Base-by-base conservation (phyloP, 2,888 invertebrate genomes). In the Neoascia interrupta region DNA sequence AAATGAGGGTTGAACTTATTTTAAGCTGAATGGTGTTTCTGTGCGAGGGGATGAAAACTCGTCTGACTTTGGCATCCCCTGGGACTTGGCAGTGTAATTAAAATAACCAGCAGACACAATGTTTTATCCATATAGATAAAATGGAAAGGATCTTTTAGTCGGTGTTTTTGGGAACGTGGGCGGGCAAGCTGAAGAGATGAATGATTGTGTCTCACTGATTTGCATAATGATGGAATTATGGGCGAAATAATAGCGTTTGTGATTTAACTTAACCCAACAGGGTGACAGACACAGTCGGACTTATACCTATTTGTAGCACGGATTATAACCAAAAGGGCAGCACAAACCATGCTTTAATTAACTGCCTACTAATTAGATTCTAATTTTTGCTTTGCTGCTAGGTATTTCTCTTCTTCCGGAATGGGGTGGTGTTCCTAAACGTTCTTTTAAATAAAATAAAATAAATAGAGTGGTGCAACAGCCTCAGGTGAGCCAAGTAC, bases 151-250 rank as follows among this genome's bases (percentile, higher is more conserved):
- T 45, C 5, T 66, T 66, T n/a, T 54, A 49, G 34, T 18, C 31
- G n/a, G n/a, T n/a, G 49, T 54, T 61, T 70, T 54, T 31, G 51
- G 45, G 26, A 68, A 31, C n/a, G 21, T 39, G 18, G 11, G n/a
- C 26, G 36, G 43, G 0, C 19, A 23, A 23, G 43, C 43, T 36
- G 26, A 2, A 37, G 60, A 39, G 58, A 73, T 73, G 45, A 31
- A 53, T 45, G 58, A 54, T 54, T 74, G 39, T 36, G 47, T 60
- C 53, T 34, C 19, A 41, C 23, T 54, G 54, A 28, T 68, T 74
- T 74, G 68, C 74, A 68, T 74, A 68, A 74, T 49, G 68, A 68
- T 54, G 68, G 60, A 47, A 37, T 53, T 53, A 58, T 58, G 45
- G 28, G 19, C 18, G 54, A 6, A 49, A 56, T 61, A 61, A 74